Conservation (phyloP, 2,888 invertebrate species). For the Ectobius pallidus region DNA sequence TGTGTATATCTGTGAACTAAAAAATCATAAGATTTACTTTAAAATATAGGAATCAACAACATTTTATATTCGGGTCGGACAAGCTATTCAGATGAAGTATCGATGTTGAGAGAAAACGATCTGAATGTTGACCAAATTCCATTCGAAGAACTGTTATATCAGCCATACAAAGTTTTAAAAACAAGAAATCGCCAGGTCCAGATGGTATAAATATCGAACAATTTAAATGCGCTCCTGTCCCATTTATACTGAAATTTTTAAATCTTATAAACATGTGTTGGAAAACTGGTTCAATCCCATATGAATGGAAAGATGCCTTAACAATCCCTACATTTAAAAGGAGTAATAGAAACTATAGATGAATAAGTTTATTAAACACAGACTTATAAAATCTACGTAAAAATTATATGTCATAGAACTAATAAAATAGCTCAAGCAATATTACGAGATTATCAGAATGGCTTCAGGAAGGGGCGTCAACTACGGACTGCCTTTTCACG, state of each 20-base stretch:
- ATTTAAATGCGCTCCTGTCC: neutral
- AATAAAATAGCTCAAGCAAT: neutral
- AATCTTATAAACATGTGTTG: neutral
- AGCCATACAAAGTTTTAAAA: neutral
- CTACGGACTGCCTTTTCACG: neutral
- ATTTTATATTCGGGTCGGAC: too few species aligned
- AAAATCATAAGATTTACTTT: too few species aligned
- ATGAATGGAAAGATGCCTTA: neutral
- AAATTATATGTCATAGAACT: neutral
- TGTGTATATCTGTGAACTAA: too few species aligned
- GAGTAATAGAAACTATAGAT: too few species aligned
- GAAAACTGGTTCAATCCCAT: neutral
- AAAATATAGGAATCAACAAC: too few species aligned
- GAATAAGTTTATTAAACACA: too few species aligned
- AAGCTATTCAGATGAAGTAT: neutral
- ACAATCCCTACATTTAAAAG: too few species aligned
- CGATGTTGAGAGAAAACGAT: neutral
- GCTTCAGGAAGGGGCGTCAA: neutral
- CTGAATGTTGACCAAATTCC: too few species aligned
- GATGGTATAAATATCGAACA: neutral
- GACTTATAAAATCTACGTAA: neutral
- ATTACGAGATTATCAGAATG: neutral
- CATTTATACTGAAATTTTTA: neutral
- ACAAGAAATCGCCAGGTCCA: neutral
- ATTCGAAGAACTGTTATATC: neutral